Conservation (phyloP, 2,113 vertebrate species). For the Tetrao urogallus region DNA sequence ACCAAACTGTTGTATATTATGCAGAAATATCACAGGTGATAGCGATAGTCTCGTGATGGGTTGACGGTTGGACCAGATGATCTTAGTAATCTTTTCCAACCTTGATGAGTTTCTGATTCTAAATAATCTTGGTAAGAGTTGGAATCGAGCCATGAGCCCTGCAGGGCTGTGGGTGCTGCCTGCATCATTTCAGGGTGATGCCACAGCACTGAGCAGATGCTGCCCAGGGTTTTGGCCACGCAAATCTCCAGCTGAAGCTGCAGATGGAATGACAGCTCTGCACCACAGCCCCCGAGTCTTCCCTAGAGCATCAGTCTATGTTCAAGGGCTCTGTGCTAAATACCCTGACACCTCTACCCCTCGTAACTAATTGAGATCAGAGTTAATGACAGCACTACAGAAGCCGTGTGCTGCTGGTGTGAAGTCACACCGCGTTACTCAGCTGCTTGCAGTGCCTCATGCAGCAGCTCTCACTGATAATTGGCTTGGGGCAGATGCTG, state of each 20-base stretch:
- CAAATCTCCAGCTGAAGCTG: neutral
- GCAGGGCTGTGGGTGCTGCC: neutral
- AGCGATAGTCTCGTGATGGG: too few relatives aligned
- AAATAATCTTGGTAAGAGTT: neutral
- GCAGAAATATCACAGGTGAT: neutral
- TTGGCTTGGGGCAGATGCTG: neutral
- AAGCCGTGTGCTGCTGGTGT: neutral
- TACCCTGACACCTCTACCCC: neutral
- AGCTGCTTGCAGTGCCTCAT: fast-evolving
- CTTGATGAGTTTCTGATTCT: too few relatives aligned
- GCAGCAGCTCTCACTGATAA: neutral
- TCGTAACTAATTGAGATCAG: neutral
- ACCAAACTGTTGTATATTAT: neutral
- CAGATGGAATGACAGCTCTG: neutral
- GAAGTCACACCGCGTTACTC: neutral
- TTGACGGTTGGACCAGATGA: too few relatives aligned
- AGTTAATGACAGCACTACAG: neutral
- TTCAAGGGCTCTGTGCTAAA: fast-evolving
- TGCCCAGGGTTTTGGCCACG: neutral
- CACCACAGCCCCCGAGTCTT: neutral
- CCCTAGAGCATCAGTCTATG: neutral
- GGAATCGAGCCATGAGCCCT: neutral
- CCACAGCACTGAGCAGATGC: neutral
- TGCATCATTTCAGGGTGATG: neutral
- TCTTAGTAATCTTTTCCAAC: too few relatives aligned